Evolutionary conservation across 2,888 invertebrate species (phyloP).

Genomic region (Sminthurides aquaticus): DNA sequence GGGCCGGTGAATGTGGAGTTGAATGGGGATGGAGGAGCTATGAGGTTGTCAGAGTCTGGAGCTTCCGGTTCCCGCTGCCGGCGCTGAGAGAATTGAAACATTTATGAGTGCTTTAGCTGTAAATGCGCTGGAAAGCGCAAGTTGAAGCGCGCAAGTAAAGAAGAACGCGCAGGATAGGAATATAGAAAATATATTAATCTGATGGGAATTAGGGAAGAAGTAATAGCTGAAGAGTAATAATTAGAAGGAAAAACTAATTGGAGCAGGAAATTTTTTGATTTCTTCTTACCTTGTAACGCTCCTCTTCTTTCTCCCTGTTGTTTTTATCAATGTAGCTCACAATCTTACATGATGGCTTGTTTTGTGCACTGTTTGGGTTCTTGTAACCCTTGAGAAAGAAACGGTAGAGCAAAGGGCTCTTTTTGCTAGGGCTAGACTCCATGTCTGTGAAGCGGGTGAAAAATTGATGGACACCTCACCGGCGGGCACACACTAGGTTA

Average conservation of each 20-base stretch:
- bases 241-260: no score
- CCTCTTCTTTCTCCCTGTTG: conserved; percentile 11
- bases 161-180: no score
- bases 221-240: no score
- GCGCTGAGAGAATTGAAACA: not conserved
- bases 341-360: not conserved
- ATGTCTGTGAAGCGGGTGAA: conserved; percentile 7
- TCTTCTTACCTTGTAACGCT: conserved; percentile 20
- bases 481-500: no score
- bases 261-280: no score
- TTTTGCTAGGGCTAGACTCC: conserved; percentile 14
- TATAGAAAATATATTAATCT: no score
- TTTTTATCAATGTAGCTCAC: not conserved
- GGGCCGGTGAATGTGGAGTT: not conserved
- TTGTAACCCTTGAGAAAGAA: conserved; percentile 17
- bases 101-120: no score
- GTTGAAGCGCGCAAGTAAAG: no score
- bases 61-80: not conserved
- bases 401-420: conserved; percentile 17
- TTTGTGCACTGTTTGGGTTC: conserved; percentile 6
- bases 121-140: no score
- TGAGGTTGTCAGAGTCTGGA: not conserved
- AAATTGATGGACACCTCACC: no score
- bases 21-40: not conserved
- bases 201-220: no score